Percentiles rank a stretch among this genome's conserved stretches.
Conservation (phyloP, 2,888 invertebrate genomes). For the Xestobium rufovillosum region DNA sequence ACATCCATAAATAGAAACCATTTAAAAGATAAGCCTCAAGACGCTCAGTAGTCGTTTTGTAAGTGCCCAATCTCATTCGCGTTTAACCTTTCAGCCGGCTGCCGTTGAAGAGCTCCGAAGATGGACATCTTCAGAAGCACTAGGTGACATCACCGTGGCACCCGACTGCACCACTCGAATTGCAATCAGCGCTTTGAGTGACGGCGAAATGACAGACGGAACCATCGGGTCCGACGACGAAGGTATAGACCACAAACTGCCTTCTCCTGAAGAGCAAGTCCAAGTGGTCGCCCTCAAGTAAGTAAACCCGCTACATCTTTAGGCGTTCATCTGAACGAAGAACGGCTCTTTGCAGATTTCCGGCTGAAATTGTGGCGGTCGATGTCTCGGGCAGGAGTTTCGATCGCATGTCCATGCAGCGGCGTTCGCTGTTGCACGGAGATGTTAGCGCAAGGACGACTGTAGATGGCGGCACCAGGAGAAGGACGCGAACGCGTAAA, state of each 20-base stretch:
- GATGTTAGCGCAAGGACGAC: slow-evolving; percentile 34
- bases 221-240: slow-evolving; percentile 54
- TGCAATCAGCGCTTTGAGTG: slow-evolving; percentile 38
- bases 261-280: slow-evolving; percentile 81
- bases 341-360: slow-evolving; percentile 55
- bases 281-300: slow-evolving; percentile 77
- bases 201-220: slow-evolving; percentile 47
- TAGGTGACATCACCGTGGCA: slow-evolving; percentile 74
- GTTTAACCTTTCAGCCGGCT: slow-evolving; percentile 56
- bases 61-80: neutral
- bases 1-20: too few species aligned
- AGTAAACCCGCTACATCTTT: slow-evolving; percentile 32
- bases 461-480: slow-evolving; percentile 43
- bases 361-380: slow-evolving; percentile 80
- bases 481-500: slow-evolving; percentile 64
- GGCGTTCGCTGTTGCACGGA: slow-evolving; percentile 68
- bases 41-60: too few species aligned
- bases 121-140: slow-evolving; percentile 77
- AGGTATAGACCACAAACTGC: slow-evolving; percentile 76
- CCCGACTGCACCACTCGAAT: slow-evolving; percentile 73
- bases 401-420: slow-evolving; percentile 78
- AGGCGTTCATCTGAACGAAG: neutral
- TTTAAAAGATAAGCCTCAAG: too few species aligned
- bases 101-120: slow-evolving; percentile 70
- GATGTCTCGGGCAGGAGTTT: slow-evolving; percentile 84